These are phyloP conservation scores for Rhopalosiphum nymphaeae DNA, from an alignment of 2,888 invertebrate species.

Conservation along the genomic window DNA sequence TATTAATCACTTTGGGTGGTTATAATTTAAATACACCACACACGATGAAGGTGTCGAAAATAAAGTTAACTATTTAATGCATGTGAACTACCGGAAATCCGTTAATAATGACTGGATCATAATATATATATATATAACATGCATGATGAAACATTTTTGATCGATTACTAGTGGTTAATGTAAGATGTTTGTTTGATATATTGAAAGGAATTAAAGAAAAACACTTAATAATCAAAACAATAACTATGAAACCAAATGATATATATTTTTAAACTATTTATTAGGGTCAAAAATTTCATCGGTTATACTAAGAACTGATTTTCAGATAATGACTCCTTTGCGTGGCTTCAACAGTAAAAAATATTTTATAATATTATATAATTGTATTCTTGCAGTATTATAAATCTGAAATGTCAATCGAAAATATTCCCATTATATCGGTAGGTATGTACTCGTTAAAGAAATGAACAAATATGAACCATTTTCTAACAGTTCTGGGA, in stretches of 20 bases:
- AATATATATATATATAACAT: neutral
- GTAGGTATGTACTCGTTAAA: neutral
- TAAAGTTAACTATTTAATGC: neutral
- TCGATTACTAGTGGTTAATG: neutral
- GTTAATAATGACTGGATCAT: neutral
- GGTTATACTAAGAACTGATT: neutral
- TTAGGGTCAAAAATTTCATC: neutral
- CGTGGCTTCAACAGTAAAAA: neutral
- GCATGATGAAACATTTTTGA: neutral
- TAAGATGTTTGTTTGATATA: neutral
- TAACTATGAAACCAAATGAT: neutral
- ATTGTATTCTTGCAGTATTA: neutral
- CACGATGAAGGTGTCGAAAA: neutral
- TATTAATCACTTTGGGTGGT: neutral
- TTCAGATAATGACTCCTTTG: neutral
- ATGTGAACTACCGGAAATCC: neutral
- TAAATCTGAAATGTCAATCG: neutral
- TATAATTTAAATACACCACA: neutral
- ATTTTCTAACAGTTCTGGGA: neutral
- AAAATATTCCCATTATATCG: neutral
- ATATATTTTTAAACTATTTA: neutral
- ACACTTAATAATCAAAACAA: neutral
- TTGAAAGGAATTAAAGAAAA: neutral
- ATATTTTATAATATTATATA: neutral
- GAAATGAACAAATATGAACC: neutral